Percentiles rank a stretch among this genome's conserved stretches.
These are phyloP conservation scores for Schizothorax lantsangensis DNA, from an alignment of 2,797 vertebrate genomes.

Conservation along the genomic window DNA sequence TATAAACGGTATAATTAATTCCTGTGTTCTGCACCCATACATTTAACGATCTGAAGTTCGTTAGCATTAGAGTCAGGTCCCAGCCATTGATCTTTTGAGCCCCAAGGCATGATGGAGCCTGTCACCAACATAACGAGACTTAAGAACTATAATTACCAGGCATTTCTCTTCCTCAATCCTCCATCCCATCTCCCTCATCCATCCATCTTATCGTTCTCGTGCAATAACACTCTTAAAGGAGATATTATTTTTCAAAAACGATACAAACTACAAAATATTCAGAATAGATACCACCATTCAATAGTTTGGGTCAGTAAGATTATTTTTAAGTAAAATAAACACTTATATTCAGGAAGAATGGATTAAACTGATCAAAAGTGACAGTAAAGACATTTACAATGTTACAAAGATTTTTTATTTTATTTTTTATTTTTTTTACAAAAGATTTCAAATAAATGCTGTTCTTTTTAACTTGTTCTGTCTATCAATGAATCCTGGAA, in stretches of 20 bases:
- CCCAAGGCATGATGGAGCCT: slow-evolving; percentile 67
- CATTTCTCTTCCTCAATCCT: slow-evolving; percentile 47
- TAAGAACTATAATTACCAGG: slow-evolving; percentile 64
- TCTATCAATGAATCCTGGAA: neutral
- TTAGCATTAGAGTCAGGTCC: slow-evolving; percentile 76
- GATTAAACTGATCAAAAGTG: neutral
- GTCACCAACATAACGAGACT: slow-evolving; percentile 68
- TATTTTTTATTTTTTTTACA: too few species aligned
- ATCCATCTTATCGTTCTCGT: slow-evolving; percentile 55
- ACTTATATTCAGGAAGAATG: neutral
- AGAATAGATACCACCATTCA: neutral
- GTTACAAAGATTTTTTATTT: neutral
- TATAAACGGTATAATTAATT: slow-evolving; percentile 78
- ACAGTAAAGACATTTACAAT: neutral
- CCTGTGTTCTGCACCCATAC: slow-evolving; percentile 72
- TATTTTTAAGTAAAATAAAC: neutral
- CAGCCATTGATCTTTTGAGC: slow-evolving; percentile 72
- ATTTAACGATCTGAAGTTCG: slow-evolving; percentile 75
- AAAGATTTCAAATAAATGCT: neutral
- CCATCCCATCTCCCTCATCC: slow-evolving; percentile 39
- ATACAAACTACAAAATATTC: neutral
- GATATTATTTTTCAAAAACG: neutral
- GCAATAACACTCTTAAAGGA: slow-evolving; percentile 5
- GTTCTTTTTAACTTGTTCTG: neutral
- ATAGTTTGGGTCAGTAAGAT: neutral